Evolutionary conservation across 2,113 vertebrate species (phyloP).

Genomic region (Heterochromis multidens): DNA sequence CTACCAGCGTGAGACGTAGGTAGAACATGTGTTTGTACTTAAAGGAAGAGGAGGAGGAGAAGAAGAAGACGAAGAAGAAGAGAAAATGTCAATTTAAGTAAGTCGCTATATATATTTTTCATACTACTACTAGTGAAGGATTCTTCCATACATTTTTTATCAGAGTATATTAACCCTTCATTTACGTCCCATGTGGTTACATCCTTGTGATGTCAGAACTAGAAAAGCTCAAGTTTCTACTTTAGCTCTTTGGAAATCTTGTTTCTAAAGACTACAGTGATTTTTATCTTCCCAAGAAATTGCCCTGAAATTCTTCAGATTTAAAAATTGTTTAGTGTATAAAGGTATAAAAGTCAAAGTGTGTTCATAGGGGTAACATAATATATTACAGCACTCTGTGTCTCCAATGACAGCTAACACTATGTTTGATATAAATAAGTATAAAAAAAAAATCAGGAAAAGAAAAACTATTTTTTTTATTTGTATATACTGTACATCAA

Average conservation of each 20-base stretch:
- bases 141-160: background rate
- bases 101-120: background rate
- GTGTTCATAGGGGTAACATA: background rate
- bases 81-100: background rate
- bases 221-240: background rate
- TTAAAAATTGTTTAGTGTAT: no score
- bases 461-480: no score
- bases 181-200: background rate
- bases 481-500: no score
- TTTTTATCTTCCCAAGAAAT: no score
- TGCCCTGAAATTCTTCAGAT: background rate
- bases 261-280: background rate
- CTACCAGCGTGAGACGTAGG: background rate
- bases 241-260: background rate
- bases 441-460: background rate
- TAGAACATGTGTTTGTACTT: background rate
- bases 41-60: background rate
- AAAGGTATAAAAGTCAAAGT: background rate
- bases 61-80: background rate
- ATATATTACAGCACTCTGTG: background rate
- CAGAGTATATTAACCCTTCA: background rate
- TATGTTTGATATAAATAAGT: background rate
- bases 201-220: background rate
- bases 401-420: no score
- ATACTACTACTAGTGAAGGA: background rate